Conservation (phyloP, 1,140 invertebrate genomes). For the Drosophila murphyi region DNA sequence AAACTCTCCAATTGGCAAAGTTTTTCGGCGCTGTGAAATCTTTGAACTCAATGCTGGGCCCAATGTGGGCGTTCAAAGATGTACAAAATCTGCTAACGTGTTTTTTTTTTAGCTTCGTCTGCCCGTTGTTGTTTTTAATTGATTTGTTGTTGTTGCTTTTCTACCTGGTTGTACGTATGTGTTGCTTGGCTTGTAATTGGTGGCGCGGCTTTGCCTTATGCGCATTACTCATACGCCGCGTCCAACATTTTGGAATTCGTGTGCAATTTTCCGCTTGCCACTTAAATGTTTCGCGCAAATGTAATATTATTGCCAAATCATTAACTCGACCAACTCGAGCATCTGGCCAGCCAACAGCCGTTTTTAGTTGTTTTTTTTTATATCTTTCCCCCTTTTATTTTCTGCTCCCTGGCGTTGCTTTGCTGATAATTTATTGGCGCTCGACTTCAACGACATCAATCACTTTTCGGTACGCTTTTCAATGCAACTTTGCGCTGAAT, state of each 20-base stretch:
- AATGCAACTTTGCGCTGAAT: constrained; percentile 77
- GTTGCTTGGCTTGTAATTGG: constrained; percentile 56
- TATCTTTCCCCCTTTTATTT: neutral
- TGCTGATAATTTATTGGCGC: constrained; percentile 77
- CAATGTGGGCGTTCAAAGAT: constrained; percentile 61
- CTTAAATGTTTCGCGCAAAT: constrained; percentile 67
- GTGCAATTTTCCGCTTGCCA: constrained; percentile 81
- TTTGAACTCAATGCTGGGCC: constrained; percentile 68
- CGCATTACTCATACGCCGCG: constrained; percentile 74
- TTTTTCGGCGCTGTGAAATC: constrained; percentile 53
- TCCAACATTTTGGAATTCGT: constrained; percentile 59
- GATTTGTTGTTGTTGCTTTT: constrained; percentile 57
- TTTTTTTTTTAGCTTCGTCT: constrained; percentile 1
- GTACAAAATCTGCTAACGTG: constrained; percentile 22
- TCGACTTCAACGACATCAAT: constrained; percentile 75
- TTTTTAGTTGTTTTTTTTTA: neutral
- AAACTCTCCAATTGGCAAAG: constrained; percentile 8
- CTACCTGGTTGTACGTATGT: neutral
- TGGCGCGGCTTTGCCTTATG: constrained; percentile 18
- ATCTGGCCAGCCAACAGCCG: constrained; percentile 56
- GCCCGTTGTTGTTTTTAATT: constrained; percentile 60
- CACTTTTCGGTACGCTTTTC: constrained; percentile 74
- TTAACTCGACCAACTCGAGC: constrained; percentile 77
- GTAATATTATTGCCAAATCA: constrained; percentile 80
- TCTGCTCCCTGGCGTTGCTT: constrained; percentile 1